These are phyloP conservation scores for Microplitis deprimator DNA, from an alignment of 2,888 invertebrate species.

Conservation along the genomic window DNA sequence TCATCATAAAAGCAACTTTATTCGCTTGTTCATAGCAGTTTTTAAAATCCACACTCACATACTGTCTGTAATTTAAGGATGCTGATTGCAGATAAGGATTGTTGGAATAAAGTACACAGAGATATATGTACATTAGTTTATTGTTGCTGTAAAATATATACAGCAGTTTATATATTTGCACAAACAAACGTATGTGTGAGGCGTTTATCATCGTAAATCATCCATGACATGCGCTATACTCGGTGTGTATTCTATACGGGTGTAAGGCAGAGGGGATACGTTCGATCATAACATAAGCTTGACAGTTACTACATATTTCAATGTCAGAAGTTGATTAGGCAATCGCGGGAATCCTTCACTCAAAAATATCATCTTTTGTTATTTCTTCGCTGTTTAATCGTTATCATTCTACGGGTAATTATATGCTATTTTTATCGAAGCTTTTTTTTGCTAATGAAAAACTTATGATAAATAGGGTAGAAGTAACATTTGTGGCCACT, in stretches of 20 bases:
- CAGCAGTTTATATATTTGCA: not conserved
- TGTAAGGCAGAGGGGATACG: constrained; percentile 20
- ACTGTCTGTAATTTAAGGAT: not conserved
- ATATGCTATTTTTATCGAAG: not conserved
- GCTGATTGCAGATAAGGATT: not conserved
- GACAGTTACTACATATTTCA: constrained; percentile 20
- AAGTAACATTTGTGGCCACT: no score
- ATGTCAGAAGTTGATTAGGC: constrained; percentile 34
- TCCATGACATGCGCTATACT: constrained; percentile 18
- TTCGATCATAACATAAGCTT: constrained; percentile 1
- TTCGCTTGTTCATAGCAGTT: no score
- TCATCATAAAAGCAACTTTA: not conserved
- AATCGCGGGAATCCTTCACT: constrained; percentile 15
- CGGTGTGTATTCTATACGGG: constrained; percentile 17
- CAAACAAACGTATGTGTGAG: constrained; percentile 19
- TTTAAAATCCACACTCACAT: no score
- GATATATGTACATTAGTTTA: constrained; percentile 8
- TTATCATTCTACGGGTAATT: not conserved
- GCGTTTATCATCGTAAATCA: constrained; percentile 39
- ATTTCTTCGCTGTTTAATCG: not conserved
- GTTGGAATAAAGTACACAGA: not conserved
- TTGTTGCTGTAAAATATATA: not conserved
- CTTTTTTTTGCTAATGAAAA: no score
- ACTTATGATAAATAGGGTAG: no score
- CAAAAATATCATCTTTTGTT: not conserved